Evolutionary conservation across 2,113 vertebrate species (phyloP), one percentile per base, ranked within the genome.

Genomic region (Emydocephalus ijimae): DNA sequence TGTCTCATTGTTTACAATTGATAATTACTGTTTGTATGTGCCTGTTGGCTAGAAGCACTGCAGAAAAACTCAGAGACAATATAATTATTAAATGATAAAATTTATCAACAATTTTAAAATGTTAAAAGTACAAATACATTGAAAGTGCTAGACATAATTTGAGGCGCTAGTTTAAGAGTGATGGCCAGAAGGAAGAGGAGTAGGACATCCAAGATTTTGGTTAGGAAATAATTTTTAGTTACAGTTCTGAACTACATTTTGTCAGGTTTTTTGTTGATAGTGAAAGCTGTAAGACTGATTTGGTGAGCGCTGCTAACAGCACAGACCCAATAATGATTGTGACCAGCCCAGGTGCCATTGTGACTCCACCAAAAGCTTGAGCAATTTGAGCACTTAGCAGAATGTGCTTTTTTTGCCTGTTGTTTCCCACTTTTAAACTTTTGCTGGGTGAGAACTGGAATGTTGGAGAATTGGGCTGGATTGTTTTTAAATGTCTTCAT

Each of bases 211-310:
- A 85, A 55, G 52, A 24, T 1, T 45, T 91, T 87, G 24, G 18
- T 6, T 61, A n/a, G 43, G 29, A 57, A 86, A 55, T 91, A 95
- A 87, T 89, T 7, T 11, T 57, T 95, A 95, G 93, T 94, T 93
- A 61, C 0, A 0, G 93, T 92, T 86, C 92, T 93, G 94, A 81
- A 18, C 93, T 5, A 1, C 0, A 0, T 74, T 55, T 59, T 20
- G 88, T 89, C 54, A 93, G 87, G 92, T 50, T 91, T 91, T 81
- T 85, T 86, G 39, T 39, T n/a, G 61, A 43, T 0, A 0, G 91
- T 95, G n/a, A 0, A 88, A 95, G 92, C 94, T 92, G 96, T 86
- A 95, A 90, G 94, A 96, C 97, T 94, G 91, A 95, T 95, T 85
- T 87, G 91, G 55, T 88, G 0, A 94, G 95, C 61, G 9, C 1